A percentile compares a stretch with the other conserved stretches of the same genome.
phyloP scores from a whole-genome alignment of 2,113 vertebrate species.

The Tragelaphus strepsiceros region DNA sequence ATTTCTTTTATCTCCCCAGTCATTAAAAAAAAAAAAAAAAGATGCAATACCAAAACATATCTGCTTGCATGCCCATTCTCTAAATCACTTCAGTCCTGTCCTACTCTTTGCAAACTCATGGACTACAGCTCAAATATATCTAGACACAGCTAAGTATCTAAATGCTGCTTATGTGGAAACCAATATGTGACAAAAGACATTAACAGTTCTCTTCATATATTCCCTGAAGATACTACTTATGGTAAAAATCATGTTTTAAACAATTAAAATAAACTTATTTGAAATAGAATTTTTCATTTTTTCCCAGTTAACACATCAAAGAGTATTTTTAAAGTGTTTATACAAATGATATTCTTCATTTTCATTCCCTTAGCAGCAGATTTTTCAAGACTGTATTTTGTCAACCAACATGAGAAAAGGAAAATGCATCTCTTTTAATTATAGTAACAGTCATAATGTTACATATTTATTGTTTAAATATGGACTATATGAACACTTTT shows the following conservation, averaged over 20 bases:
- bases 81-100: background rate
- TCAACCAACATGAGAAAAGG: background rate
- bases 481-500: background rate
- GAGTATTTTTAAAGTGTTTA: background rate
- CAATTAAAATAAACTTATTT: background rate
- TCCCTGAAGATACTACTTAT: background rate
- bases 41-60: background rate
- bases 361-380: background rate
- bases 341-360: background rate
- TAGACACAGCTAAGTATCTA: background rate
- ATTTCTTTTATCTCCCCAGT: background rate
- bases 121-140: background rate
- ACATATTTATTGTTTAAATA: background rate
- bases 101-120: background rate
- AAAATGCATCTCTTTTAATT: background rate
- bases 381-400: background rate
- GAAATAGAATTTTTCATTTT: background rate
- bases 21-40: background rate
- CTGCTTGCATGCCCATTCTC: background rate
- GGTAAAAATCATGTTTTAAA: background rate
- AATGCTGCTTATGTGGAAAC: background rate
- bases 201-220: background rate
- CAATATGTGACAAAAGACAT: background rate
- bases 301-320: background rate
- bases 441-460: background rate